Base-by-base conservation (phyloP, 2,113 vertebrate species). In the Eretmochelys imbricata region DNA sequence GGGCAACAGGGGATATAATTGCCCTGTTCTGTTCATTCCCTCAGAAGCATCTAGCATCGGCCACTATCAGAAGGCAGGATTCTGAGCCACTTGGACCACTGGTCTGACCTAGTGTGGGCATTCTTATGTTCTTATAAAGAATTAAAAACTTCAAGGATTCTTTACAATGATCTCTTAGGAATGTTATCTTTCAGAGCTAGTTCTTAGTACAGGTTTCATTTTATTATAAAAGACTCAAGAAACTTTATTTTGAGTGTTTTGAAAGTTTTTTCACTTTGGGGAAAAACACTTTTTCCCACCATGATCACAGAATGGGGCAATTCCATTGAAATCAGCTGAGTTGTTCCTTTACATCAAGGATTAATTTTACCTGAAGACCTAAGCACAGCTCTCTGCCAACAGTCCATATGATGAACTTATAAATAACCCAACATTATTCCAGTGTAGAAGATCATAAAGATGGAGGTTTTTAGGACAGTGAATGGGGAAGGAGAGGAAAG, bases 311-410 rank as follows among this genome's bases (percentile, higher is more conserved):
- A 19, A 79, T 5, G 31, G 6, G 17, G 1, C 49, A 24, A 50
- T 24, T 55, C 6, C 2, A 24, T 20, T 75, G 11, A 1, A 5
- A 22, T 17, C 29, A n/a, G 35, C 0, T 1, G 11, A 6, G 5
- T 2, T 0, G 54, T 16, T 8, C n/a, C 10, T 85, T 5, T 1
- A 4, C 9, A 3, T 2, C 3, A 1, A 5, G 16, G 1, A 6
- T 1, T 13, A 7, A 1, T 1, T 9, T 0, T 8, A 3, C 0
- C 8, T 1, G 29, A 13, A 0, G 42, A 22, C 27, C 35, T 1
- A 1, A 19, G n/a, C 3, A 2, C 8, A 1, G 42, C 65, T 16
- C 55, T 19, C 19, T 72, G 35, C 19, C n/a, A 72, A 22, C n/a
- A 38, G n/a, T 72, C n/a, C 65, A 72, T 19, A 72, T 72, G 19